Base-by-base conservation (phyloP, 2,888 invertebrate genomes). In the Leistus spinibarbis region DNA sequence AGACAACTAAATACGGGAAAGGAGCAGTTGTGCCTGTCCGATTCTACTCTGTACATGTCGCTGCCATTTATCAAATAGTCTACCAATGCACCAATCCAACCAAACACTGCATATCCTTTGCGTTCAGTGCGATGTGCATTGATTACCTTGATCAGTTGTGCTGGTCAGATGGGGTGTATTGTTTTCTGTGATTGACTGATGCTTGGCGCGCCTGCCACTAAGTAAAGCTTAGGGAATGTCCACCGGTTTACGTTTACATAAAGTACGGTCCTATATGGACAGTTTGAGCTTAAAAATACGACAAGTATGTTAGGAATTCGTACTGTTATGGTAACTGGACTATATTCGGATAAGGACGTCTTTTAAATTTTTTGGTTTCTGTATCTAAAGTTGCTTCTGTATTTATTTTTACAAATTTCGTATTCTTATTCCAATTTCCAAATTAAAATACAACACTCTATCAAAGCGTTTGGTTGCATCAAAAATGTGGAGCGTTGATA, bases 1-100 rank as follows among this genome's bases (percentile, higher is more conserved):
- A 40, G 40, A 69, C 69, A 69, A 69, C 69, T 69, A 69, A 69
- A 69, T 69, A 69, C 69, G 69, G 69, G 60, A 57, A 69, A 60
- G 27, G 60, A 60, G 56, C 20, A 68, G 40, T 10, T n/a, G n/a
- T n/a, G 7, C 1, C 40, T 54, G 40, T 66, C 66, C 22, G 19
- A n/a, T n/a, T 20, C 20, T 20, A 40, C 66, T 63, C 22, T 17
- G 19, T 22, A 9, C 5, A 20, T 19, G 56, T 23, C 4, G 17
- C 60, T 69, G 69, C 57, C 68, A 24, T 16, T 22, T 53, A 19
- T 60, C 27, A 57, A 56, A 69, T 17, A 60, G 9, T 57, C 5
- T 13, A 16, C 17, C n/a, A 57, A 57, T 16, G n/a, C 20, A 16
- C 17, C n/a, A 57, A 57, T 16, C 57, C 17, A 57, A 19, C 17